Evolutionary conservation across 2,797 vertebrate genomes (phyloP).

Genomic region (Poecile montanus): DNA sequence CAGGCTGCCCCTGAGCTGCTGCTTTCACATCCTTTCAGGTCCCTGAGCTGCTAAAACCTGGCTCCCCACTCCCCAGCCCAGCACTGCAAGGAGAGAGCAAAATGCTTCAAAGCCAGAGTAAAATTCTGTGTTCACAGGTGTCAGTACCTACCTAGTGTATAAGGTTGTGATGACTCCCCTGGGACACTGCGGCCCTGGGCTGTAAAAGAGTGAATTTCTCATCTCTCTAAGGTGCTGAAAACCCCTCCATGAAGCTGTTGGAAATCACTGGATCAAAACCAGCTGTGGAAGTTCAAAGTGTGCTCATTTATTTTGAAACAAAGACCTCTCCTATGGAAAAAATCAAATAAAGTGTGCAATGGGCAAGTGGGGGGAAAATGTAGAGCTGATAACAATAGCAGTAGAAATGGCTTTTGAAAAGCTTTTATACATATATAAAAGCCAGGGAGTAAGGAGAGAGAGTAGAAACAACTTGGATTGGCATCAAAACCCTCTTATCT

Average conservation of each 20-base stretch:
- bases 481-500: constrained; percentile 36
- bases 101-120: background rate
- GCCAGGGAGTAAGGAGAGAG: background rate
- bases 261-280: background rate
- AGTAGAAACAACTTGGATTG: background rate
- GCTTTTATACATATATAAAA: background rate
- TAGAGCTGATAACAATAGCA: background rate
- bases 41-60: background rate
- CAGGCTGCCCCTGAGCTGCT: background rate
- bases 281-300: background rate
- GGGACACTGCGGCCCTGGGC: background rate
- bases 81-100: background rate
- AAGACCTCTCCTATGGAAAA: background rate
- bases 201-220: background rate
- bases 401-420: constrained; percentile 15
- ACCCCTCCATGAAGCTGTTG: background rate
- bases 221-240: background rate
- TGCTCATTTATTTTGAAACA: background rate
- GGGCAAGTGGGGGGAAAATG: background rate
- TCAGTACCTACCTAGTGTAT: background rate
- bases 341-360: background rate
- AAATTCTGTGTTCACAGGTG: background rate
- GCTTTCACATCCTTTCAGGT: fast-evolving
- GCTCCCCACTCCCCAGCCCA: background rate
- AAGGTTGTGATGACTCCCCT: background rate